Evolutionary conservation across 1,140 invertebrate species (phyloP).

Genomic region (Cotesia typhae): DNA sequence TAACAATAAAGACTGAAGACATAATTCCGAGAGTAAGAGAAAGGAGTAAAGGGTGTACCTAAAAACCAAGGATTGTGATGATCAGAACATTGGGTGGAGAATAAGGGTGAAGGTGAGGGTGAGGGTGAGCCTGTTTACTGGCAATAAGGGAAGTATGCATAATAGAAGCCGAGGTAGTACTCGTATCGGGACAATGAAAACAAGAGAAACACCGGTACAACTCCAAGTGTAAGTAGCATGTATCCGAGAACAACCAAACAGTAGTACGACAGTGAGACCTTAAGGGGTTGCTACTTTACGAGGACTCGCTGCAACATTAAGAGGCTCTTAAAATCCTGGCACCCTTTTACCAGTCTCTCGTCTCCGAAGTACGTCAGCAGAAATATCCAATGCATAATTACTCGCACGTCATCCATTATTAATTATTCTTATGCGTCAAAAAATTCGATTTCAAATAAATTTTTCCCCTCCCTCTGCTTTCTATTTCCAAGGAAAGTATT

Average conservation of each 20-base stretch:
- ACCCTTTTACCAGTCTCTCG: slow-evolving; percentile 2
- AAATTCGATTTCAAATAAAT: not conserved
- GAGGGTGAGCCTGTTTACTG: slow-evolving; percentile 54
- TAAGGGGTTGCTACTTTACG: slow-evolving; percentile 55
- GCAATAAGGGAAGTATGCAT: slow-evolving; percentile 59
- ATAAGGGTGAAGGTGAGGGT: slow-evolving; percentile 5
- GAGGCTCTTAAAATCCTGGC: slow-evolving; percentile 32
- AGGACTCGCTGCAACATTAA: slow-evolving; percentile 45
- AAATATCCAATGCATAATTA: not conserved
- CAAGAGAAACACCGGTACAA: slow-evolving; percentile 22
- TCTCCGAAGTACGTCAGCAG: slow-evolving; percentile 2
- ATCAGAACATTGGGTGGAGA: not conserved
- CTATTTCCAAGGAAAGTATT: not conserved
- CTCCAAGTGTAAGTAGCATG: too few species aligned
- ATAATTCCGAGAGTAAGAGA: too few species aligned
- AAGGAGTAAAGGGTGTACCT: too few species aligned
- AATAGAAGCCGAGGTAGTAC: slow-evolving; percentile 48
- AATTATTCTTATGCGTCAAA: not conserved
- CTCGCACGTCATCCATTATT: not conserved
- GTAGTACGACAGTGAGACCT: too few species aligned
- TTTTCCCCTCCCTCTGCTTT: not conserved
- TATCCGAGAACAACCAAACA: too few species aligned
- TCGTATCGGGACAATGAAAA: slow-evolving; percentile 33
- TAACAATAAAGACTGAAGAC: too few species aligned
- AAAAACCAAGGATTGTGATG: too few species aligned